Base-by-base conservation (phyloP, 2,888 invertebrate species). In the Eutolmus rufibarbis region DNA sequence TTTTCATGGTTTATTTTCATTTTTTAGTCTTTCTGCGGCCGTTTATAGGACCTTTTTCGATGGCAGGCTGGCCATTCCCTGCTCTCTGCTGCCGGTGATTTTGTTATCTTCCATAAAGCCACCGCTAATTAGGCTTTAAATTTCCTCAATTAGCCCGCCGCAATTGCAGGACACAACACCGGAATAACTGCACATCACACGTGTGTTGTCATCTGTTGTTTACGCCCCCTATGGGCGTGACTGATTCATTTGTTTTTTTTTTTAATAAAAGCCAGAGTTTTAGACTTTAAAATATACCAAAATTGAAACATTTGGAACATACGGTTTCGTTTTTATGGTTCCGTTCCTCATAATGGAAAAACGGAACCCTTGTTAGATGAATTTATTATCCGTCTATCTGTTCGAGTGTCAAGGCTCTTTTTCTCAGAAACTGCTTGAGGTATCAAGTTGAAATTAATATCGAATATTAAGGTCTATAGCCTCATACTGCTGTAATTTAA, bases 71-170 rank as follows among this genome's bases (percentile, higher is more conserved):
- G 5, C 79, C 31, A 79, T 46, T 76, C 16, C 28, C 7, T 31
- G 12, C 23, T 57, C 74, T 8, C 34, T 79, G 31, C 16, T 28
- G 23, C 9, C 8, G 46, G 37, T 79, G 79, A 79, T 51, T 46
- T 79, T 79, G 79, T 56, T 79, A 79, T 79, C 79, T 79, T n/a
- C 28, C 31, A 79, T 79, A 79, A 79, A 79, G 79, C 51, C 56
- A 79, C 79, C 79, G 79, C 79, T 79, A 79, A 79, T 79, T 79
- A 79, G 79, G 51, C 79, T 23, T 79, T 79, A 51, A 79, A 79
- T 79, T 56, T 51, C 79, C 40, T 79, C 79, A 79, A 79, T 79
- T 79, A 79, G 79, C 79, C 66, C 31, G 31, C 51, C 31, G 51
- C 16, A 79, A 79, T 79, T 51, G 31, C 56, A 79, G 7, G 16